phyloP scores from a whole-genome alignment of 2,113 vertebrate species.

The Amia ocellicauda region DNA sequence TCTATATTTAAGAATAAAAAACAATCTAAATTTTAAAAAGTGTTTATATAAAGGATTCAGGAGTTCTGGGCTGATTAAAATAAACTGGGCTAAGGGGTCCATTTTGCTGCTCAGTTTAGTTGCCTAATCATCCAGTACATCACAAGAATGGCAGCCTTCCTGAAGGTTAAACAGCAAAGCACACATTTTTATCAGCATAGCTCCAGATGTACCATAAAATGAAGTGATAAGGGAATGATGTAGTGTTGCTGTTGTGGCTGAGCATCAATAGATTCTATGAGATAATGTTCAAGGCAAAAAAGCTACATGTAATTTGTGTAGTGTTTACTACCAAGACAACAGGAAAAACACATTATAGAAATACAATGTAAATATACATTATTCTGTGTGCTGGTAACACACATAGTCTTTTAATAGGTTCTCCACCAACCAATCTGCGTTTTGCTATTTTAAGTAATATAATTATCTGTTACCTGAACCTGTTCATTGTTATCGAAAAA shows the following conservation, averaged over 20 bases:
- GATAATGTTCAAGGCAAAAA: constrained; percentile 2
- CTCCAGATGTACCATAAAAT: constrained; percentile 6
- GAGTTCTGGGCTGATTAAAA: no score
- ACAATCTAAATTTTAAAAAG: no score
- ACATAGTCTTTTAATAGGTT: no score
- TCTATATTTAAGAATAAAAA: no score
- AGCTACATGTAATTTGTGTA: neutral
- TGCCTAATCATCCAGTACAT: neutral
- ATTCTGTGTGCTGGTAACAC: no score
- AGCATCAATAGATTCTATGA: neutral
- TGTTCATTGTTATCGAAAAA: no score
- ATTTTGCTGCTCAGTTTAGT: neutral
- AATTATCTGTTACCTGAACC: no score
- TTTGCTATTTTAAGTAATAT: no score
- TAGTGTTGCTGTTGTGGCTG: neutral
- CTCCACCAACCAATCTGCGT: no score
- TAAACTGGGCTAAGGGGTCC: neutral
- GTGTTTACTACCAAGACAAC: neutral
- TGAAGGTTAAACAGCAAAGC: constrained; percentile 4
- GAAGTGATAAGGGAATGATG: neutral
- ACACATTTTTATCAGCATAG: neutral
- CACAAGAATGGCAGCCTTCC: neutral
- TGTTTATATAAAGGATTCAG: no score
- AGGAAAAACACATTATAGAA: neutral
- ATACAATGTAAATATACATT: no score